A percentile compares a stretch with the other conserved stretches of the same genome.
Conservation (phyloP, 2,888 invertebrate species). For the Xanthorhoe designata region DNA sequence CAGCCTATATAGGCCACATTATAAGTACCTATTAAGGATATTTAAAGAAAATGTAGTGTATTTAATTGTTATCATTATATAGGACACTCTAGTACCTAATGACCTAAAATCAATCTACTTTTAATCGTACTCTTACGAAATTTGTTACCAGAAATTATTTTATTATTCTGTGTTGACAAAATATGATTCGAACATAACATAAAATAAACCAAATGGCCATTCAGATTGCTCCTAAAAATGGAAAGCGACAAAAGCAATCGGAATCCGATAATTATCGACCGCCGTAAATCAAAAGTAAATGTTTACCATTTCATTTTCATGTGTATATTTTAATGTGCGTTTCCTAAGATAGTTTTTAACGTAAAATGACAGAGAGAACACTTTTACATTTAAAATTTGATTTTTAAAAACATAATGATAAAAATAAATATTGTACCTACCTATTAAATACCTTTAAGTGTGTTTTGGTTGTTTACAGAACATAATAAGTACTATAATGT, state of each 20-base stretch:
- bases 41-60: no score
- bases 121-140: neutral
- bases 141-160: neutral
- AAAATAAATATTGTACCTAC: no score
- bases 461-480: no score
- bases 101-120: no score
- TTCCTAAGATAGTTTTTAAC: neutral
- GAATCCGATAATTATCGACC: constrained; percentile 61
- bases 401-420: no score
- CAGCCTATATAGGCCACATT: no score
- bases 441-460: no score
- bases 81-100: neutral
- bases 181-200: constrained; percentile 22
- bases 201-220: constrained; percentile 40
- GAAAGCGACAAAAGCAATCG: constrained; percentile 52
- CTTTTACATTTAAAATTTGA: neutral
- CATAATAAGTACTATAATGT: no score
- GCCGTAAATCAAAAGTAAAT: constrained; percentile 71
- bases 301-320: constrained; percentile 64
- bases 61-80: no score
- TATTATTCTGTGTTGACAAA: constrained; percentile 18
- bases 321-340: constrained; percentile 38
- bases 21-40: no score
- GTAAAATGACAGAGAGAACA: neutral
- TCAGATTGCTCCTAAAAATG: constrained; percentile 45